phyloP scores from a whole-genome alignment of 2,113 vertebrate genomes.

The Anhinga rufa region DNA sequence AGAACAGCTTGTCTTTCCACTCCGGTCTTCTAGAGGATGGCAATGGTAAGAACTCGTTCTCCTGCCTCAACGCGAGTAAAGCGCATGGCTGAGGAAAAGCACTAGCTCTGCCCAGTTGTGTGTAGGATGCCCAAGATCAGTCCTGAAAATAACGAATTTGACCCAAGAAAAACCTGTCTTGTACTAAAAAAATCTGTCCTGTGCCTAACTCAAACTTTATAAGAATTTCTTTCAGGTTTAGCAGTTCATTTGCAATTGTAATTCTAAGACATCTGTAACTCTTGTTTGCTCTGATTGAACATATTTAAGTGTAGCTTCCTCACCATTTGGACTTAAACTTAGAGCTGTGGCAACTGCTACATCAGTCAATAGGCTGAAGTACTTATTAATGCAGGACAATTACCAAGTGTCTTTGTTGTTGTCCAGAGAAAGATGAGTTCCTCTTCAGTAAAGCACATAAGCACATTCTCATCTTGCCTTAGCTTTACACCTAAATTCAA shows the following conservation, averaged over 20 bases:
- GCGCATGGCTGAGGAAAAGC: not conserved
- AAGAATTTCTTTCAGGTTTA: not conserved
- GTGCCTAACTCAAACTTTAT: not conserved
- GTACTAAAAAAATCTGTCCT: not conserved
- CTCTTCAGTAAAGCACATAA: not conserved
- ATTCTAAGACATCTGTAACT: not conserved
- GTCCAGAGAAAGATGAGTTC: not conserved
- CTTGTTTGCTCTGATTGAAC: not conserved
- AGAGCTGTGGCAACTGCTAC: not conserved
- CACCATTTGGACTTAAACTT: not conserved
- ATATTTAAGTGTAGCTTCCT: not conserved
- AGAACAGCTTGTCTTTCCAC: slow-evolving; percentile 41
- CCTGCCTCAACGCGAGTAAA: not conserved
- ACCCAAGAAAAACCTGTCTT: not conserved
- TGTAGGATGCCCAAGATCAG: not conserved
- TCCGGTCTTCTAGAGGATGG: slow-evolving; percentile 50
- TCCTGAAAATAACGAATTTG: not conserved
- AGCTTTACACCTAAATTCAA: not conserved
- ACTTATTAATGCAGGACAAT: not conserved
- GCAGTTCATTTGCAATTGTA: not conserved
- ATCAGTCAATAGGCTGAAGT: not conserved
- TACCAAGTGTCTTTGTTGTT: not conserved
- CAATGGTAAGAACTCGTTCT: slow-evolving; percentile 39
- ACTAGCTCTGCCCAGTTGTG: not conserved
- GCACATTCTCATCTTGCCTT: not conserved